Percentiles rank a stretch among this genome's conserved stretches.
Evolutionary conservation across 2,113 vertebrate species (phyloP).

Genomic region (Phylloscopus trochilus): DNA sequence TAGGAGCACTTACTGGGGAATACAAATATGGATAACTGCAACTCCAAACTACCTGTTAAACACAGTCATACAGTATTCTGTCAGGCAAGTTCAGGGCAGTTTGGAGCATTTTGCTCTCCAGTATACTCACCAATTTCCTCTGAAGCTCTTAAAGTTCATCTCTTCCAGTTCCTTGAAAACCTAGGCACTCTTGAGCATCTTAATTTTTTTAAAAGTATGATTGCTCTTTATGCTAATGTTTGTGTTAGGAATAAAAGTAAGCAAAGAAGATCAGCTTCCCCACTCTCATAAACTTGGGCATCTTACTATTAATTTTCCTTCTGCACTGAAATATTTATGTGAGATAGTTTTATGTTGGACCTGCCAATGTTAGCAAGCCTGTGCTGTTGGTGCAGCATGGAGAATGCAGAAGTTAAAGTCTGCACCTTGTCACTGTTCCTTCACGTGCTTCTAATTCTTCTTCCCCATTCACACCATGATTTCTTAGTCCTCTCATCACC

Average conservation of each 20-base stretch:
- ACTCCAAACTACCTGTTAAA: constrained; percentile 52
- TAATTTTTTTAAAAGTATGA: not conserved
- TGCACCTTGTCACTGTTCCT: not conserved
- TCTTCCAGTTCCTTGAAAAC: not conserved
- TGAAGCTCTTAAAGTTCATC: not conserved
- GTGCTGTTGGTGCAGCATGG: not conserved
- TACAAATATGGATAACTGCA: constrained; percentile 59
- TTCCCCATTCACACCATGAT: not conserved
- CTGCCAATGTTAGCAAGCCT: not conserved
- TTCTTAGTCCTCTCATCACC: not conserved
- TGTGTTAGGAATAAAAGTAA: not conserved
- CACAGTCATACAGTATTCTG: constrained; percentile 43
- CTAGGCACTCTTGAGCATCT: not conserved
- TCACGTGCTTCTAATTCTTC: not conserved
- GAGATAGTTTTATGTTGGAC: not conserved
- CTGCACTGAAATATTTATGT: not conserved
- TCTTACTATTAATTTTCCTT: not conserved
- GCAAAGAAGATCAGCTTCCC: not conserved
- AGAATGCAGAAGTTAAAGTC: not conserved
- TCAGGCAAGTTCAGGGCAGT: not conserved
- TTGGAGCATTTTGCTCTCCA: not conserved
- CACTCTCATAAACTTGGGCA: not conserved
- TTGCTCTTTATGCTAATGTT: not conserved
- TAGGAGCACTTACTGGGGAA: constrained; percentile 45
- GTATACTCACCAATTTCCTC: not conserved